These are phyloP conservation scores for Aurelia sp. DNA, from an alignment of 30 jellyfish, hydroid and myxozoan species.

Conservation along the genomic window DNA sequence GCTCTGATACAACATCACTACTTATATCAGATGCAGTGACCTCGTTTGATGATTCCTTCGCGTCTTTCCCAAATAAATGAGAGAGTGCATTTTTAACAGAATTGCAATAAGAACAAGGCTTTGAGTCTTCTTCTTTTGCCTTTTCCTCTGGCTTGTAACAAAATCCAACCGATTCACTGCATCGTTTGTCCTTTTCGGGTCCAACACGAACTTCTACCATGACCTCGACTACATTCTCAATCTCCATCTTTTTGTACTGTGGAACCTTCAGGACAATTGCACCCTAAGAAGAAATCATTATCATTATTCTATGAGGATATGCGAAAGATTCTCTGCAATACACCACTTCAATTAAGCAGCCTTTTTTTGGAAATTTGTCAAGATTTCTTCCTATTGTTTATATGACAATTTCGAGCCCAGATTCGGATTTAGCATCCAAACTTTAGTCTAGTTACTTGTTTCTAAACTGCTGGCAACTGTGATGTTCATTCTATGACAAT, in stretches of 20 bases:
- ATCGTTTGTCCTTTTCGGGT: constrained; percentile 93
- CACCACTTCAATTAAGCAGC: too few relatives aligned
- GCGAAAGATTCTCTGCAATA: neutral
- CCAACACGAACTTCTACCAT: constrained; percentile 95
- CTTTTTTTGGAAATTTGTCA: too few relatives aligned
- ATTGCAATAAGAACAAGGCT: constrained; percentile 73
- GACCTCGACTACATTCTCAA: constrained; percentile 62
- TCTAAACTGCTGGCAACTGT: too few relatives aligned
- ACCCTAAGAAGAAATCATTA: constrained; percentile 48
- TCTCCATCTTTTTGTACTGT: constrained; percentile 54
- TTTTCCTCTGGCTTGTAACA: constrained; percentile 56
- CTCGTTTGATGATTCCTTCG: neutral
- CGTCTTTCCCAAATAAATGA: constrained; percentile 63
- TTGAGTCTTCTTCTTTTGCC: constrained; percentile 3
- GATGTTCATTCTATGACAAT: too few relatives aligned
- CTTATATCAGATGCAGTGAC: neutral
- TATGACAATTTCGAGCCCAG: too few relatives aligned
- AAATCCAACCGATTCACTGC: constrained; percentile 87
- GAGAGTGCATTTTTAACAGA: constrained; percentile 67
- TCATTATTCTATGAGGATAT: neutral
- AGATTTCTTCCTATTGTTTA: too few relatives aligned
- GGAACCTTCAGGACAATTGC: constrained; percentile 92
- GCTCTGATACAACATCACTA: constrained; percentile 3
- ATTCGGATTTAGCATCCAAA: too few relatives aligned
- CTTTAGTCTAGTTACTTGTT: too few relatives aligned